Evolutionary conservation across 2,797 vertebrate species (phyloP).

Genomic region (Helostoma temminkii): DNA sequence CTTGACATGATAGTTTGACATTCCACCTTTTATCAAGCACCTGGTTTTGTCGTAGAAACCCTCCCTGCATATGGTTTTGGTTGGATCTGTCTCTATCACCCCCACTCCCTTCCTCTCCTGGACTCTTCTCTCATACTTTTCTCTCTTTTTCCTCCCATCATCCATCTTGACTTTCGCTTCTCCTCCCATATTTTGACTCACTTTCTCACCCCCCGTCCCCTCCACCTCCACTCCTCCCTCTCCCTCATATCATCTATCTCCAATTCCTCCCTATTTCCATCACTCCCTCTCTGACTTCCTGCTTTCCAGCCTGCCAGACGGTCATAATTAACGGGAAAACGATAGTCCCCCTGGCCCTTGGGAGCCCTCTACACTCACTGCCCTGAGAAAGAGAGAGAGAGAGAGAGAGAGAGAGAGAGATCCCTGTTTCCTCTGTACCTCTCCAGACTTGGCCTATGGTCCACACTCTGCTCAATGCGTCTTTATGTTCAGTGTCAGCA

Average conservation of each 20-base stretch:
- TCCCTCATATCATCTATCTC: conserved; percentile 74
- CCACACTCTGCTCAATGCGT: conserved; percentile 82
- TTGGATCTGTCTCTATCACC: conserved; percentile 68
- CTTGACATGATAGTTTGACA: conserved; percentile 64
- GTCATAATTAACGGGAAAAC: conserved; percentile 88
- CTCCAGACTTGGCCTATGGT: conserved; percentile 82
- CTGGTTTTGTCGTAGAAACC: conserved; percentile 83
- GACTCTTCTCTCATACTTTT: conserved; percentile 53
- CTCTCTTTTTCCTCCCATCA: conserved; percentile 67
- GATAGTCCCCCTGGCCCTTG: conserved; percentile 85
- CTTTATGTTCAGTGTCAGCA: conserved; percentile 84
- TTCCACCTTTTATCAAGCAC: conserved; percentile 83
- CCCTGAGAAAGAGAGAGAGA: conserved; percentile 60
- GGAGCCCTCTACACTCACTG: conserved; percentile 81
- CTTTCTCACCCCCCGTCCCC: conserved; percentile 20
- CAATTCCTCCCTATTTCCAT: conserved; percentile 72
- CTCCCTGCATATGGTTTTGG: conserved; percentile 73
- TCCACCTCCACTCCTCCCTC: not conserved
- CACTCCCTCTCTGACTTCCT: conserved; percentile 83
- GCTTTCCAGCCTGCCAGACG: conserved; percentile 86
- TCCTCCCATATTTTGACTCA: conserved; percentile 75
- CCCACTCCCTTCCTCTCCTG: conserved; percentile 56
- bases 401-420: conserved; percentile 43
- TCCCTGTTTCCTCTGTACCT: conserved; percentile 74
- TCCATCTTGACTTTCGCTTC: conserved; percentile 70